phyloP scores from a whole-genome alignment of 2,113 vertebrate species.

The Empidonax alnorum region DNA sequence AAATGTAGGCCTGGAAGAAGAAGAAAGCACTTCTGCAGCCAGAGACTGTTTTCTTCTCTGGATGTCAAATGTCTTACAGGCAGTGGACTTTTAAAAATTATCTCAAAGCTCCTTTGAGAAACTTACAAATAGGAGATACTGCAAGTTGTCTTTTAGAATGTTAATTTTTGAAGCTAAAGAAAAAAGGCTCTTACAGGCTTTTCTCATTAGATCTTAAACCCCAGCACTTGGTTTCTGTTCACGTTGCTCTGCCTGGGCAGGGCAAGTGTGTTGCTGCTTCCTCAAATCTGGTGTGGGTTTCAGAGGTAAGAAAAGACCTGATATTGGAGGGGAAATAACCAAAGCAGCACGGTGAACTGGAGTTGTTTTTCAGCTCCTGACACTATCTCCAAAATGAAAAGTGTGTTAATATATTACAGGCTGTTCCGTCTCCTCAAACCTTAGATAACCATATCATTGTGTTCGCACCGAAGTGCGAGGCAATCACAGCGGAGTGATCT shows the following conservation, averaged over 20 bases:
- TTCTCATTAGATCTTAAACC: background rate
- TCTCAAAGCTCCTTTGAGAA: slow-evolving; percentile 19
- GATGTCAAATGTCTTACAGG: background rate
- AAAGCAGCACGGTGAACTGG: background rate
- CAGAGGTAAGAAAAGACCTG: background rate
- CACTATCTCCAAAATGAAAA: slow-evolving; percentile 34
- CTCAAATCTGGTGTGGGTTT: background rate
- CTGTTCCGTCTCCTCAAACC: background rate
- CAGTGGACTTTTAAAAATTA: background rate
- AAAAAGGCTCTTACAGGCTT: background rate
- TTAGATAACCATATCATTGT: background rate
- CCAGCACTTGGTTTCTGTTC: background rate
- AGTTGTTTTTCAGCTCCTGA: slow-evolving; percentile 3
- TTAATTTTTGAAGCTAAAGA: background rate
- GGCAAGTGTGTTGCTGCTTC: background rate
- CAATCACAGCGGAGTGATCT: slow-evolving; percentile 15
- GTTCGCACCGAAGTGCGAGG: background rate
- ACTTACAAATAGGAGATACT: slow-evolving; percentile 14
- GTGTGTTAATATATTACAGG: slow-evolving; percentile 7
- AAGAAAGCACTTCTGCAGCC: background rate
- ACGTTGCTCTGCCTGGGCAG: fast-evolving
- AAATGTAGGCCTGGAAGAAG: background rate
- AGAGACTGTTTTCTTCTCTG: background rate
- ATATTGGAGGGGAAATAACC: background rate
- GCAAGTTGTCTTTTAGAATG: background rate